Percentiles rank a stretch among this genome's conserved stretches.
Evolutionary conservation across 2,113 vertebrate genomes (phyloP).

Genomic region (Notothenia coriiceps): DNA sequence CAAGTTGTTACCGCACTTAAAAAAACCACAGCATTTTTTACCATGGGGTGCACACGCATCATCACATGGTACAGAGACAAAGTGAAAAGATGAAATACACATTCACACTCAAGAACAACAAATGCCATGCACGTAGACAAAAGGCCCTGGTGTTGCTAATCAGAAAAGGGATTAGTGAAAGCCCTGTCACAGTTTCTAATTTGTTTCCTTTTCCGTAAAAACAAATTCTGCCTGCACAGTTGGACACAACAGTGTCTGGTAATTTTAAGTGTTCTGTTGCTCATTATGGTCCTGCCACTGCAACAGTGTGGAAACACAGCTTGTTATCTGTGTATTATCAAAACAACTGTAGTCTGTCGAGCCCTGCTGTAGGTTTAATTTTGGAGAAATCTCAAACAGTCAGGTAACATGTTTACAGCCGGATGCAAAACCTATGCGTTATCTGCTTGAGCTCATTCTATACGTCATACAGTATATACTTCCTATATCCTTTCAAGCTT

Average conservation of each 20-base stretch:
- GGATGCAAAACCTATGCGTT: slow-evolving; percentile 15
- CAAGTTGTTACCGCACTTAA: not conserved
- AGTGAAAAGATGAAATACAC: not conserved
- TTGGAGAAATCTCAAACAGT: slow-evolving; percentile 1
- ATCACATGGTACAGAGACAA: not conserved
- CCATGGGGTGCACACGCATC: not conserved
- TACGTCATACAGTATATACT: not conserved
- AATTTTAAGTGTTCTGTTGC: slow-evolving; percentile 23
- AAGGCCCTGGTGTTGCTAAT: slow-evolving; percentile 26
- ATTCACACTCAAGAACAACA: not conserved
- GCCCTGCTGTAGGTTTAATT: not conserved
- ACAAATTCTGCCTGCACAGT: not conserved
- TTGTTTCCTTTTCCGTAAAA: not conserved
- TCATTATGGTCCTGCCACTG: slow-evolving; percentile 26
- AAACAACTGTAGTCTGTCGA: not conserved
- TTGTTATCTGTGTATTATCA: slow-evolving; percentile 16
- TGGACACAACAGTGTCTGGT: not conserved
- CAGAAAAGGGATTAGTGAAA: slow-evolving; percentile 35
- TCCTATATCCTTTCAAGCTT: slow-evolving; percentile 9
- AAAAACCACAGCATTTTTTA: slow-evolving; percentile 8
- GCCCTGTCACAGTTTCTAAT: slow-evolving; percentile 1
- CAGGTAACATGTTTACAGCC: slow-evolving; percentile 10
- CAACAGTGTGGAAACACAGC: slow-evolving; percentile 9
- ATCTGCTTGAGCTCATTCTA: slow-evolving; percentile 3
- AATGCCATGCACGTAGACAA: slow-evolving; percentile 1